Evolutionary conservation across 2,888 invertebrate genomes (phyloP).

Genomic region (Caenorhabditis doughertyi): DNA sequence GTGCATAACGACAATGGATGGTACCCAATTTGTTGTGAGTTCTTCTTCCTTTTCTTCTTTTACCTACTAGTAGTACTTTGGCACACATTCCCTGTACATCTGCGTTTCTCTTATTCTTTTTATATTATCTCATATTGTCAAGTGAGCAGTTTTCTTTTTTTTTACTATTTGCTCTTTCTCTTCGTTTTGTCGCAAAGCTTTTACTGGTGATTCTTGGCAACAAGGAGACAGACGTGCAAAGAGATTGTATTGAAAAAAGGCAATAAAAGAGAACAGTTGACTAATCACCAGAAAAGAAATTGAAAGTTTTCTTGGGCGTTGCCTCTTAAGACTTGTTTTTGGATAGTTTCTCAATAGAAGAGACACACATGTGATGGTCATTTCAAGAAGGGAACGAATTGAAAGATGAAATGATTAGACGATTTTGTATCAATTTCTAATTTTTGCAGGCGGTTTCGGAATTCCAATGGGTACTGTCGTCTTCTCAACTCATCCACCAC

Average conservation of each 20-base stretch:
- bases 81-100: constrained; percentile 29
- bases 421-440: constrained; percentile 9
- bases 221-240: neutral
- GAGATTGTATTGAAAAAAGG: neutral
- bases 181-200: constrained; percentile 7
- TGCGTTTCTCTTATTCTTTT: constrained; percentile 11
- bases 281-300: constrained; percentile 47
- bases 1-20: constrained; percentile 79
- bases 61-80: constrained; percentile 45
- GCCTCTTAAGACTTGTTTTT: constrained; percentile 36
- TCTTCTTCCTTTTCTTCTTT: constrained; percentile 1
- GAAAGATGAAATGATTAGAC: constrained; percentile 10
- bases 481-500: constrained; percentile 82
- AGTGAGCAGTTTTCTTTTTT: constrained; percentile 30
- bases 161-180: constrained; percentile 47
- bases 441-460: constrained; percentile 80
- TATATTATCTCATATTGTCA: constrained; percentile 28
- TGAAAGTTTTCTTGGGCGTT: constrained; percentile 56
- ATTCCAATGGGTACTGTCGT: constrained; percentile 81
- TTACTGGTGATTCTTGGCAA: constrained; percentile 27
- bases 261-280: constrained; percentile 39
- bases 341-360: neutral
- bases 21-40: constrained; percentile 82
- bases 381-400: neutral
- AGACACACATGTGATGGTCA: constrained; percentile 51